Percentiles rank a stretch among this genome's conserved stretches.
These are phyloP conservation scores for Apodemia duryi DNA, from an alignment of 2,888 invertebrate species.

Conservation along the genomic window DNA sequence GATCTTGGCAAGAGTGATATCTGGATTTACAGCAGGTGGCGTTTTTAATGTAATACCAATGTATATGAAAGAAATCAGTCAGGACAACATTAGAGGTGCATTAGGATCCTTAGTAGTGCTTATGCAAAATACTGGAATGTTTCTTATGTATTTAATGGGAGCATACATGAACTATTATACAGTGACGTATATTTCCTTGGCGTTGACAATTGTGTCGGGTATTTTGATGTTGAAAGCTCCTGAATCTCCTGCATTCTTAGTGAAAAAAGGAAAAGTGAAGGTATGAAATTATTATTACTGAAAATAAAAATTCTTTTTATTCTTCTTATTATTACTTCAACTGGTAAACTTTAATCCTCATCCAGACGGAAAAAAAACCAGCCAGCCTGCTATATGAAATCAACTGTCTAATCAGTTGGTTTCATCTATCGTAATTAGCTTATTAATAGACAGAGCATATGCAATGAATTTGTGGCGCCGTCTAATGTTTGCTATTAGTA, in stretches of 20 bases:
- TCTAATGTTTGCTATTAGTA: too few relatives aligned
- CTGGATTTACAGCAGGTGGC: constrained; percentile 51
- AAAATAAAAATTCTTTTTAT: too few relatives aligned
- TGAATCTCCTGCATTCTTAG: constrained; percentile 57
- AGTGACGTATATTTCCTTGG: constrained; percentile 45
- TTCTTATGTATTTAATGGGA: constrained; percentile 53
- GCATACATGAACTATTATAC: constrained; percentile 47
- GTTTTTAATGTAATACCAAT: constrained; percentile 52
- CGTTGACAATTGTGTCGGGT: constrained; percentile 43
- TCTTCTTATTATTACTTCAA: too few relatives aligned
- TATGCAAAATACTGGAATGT: constrained; percentile 31
- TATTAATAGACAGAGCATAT: too few relatives aligned
- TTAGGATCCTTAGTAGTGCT: too few relatives aligned
- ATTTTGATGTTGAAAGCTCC: constrained; percentile 51
- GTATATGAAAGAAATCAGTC: constrained; percentile 58
- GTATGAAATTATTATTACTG: constrained; percentile 35
- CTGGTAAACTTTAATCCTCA: too few relatives aligned
- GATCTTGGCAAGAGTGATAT: constrained; percentile 44
- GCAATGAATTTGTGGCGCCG: too few relatives aligned
- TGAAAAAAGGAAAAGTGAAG: constrained; percentile 49
- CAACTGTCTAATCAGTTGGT: too few relatives aligned
- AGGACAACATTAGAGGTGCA: constrained; percentile 34
- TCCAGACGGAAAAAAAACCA: too few relatives aligned
- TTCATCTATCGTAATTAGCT: too few relatives aligned
- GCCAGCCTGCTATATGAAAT: too few relatives aligned